Evolutionary conservation across 2,113 vertebrate genomes (phyloP), one percentile per base, ranked within the genome.

Genomic region (Nansenia antarctica): DNA sequence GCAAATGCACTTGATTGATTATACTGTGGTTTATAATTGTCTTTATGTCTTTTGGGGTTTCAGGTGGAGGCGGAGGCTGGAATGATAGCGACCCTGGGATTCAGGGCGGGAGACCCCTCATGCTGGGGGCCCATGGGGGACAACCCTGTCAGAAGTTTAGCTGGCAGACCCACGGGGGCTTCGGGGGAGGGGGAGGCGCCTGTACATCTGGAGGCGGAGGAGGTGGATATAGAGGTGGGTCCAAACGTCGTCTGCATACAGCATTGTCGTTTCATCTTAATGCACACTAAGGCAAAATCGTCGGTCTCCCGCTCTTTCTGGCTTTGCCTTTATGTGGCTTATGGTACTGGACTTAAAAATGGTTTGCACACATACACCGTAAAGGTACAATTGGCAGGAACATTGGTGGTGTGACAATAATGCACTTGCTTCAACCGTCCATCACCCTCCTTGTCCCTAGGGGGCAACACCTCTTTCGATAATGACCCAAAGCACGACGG

Each of bases 61-160:
- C 93, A 99, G 98, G 98, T 86, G 98, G 97, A 75, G 98, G 98
- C 79, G 98, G 97, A 77, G 98, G 98, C 76, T 99, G 97, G 98
- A 95, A 91, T 82, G 96, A 98, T 91, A 94, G 87, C 73, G 81
- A 85, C 86, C 93, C 95, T 76, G 87, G 92, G 85, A 91, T 93
- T 84, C 95, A 94, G 90, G 95, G 96, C 9, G 98, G 98, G 83
- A 95, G 93, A 66, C 96, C 98, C 18, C 91, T 98, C 83, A 81
- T 95, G 83, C 92, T 97, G 81, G 97, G 97, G 55, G 95, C 94
- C 78, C 94, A 94, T 61, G 98, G 98, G 85, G 98, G 98, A 83
- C 93, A 95, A 85, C 93, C 96, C 82, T 99, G 97, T 92, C 95
- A 95, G 84, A 95, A 93, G 85, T 95, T 95, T 87, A 93, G 94